Conservation (phyloP, 2,888 invertebrate species). For the Apotomis capreana region DNA sequence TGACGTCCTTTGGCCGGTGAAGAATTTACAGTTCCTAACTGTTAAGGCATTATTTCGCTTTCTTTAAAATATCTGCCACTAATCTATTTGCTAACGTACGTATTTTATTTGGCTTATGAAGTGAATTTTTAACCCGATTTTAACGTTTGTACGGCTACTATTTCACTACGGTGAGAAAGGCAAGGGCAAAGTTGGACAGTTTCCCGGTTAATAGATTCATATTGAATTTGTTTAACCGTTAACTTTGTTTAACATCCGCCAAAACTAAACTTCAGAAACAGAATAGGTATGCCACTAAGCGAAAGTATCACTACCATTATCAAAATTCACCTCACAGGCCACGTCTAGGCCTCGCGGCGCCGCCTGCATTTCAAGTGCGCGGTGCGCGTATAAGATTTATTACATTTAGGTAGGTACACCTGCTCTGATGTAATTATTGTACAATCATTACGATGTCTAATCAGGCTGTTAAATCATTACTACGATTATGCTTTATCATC, state of each 20-base stretch:
- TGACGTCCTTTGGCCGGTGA: too few species aligned
- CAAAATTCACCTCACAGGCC: slow-evolving; percentile 67
- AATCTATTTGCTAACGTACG: too few species aligned
- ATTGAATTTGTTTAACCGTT: neutral
- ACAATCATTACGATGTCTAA: slow-evolving; percentile 29
- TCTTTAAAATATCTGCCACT: too few species aligned
- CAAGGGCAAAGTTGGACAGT: too few species aligned
- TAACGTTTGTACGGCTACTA: too few species aligned
- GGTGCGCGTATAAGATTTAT: slow-evolving; percentile 40
- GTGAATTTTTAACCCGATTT: too few species aligned
- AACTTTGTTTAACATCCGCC: neutral
- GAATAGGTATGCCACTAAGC: slow-evolving; percentile 60
- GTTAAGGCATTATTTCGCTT: too few species aligned
- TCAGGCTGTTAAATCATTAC: neutral
- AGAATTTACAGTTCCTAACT: too few species aligned
- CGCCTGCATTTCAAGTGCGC: slow-evolving; percentile 39
- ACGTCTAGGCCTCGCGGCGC: slow-evolving; percentile 31
- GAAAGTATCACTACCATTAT: slow-evolving; percentile 65
- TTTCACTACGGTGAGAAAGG: too few species aligned
- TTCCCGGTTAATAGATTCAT: too few species aligned
- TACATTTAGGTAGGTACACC: slow-evolving; percentile 22
- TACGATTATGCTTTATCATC: too few species aligned
- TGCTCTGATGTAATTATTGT: slow-evolving; percentile 42
- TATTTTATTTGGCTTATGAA: too few species aligned
- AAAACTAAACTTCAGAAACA: slow-evolving; percentile 44